Percentiles rank a stretch among this genome's conserved stretches.
phyloP scores from a whole-genome alignment of 2,113 vertebrate genomes.

The Tupaia tana region DNA sequence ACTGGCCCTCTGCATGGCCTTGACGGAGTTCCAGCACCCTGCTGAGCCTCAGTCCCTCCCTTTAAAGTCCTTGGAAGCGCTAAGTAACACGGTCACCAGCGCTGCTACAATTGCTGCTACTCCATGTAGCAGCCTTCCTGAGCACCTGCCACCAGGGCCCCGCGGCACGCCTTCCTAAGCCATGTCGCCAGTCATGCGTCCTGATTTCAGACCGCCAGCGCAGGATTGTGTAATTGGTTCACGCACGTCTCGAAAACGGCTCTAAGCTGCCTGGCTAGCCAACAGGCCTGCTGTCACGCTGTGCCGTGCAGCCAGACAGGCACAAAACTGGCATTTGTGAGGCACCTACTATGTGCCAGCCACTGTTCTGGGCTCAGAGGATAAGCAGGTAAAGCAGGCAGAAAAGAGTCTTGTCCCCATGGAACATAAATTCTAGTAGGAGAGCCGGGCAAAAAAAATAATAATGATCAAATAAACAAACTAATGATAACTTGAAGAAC shows the following conservation, averaged over 20 bases:
- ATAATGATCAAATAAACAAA: no score
- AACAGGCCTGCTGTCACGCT: fast-evolving
- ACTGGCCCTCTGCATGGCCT: fast-evolving
- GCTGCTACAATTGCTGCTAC: fast-evolving
- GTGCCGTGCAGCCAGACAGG: fast-evolving
- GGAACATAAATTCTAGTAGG: neutral
- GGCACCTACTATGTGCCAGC: neutral
- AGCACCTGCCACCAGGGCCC: neutral
- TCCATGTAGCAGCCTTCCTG: neutral
- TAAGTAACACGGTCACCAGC: fast-evolving
- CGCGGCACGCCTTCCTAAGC: neutral
- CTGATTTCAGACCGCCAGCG: neutral
- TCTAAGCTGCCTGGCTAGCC: fast-evolving
- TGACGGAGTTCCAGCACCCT: fast-evolving
- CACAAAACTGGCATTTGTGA: fast-evolving
- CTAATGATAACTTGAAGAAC: no score
- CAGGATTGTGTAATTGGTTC: neutral
- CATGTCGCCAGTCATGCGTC: fast-evolving
- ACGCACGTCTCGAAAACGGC: fast-evolving
- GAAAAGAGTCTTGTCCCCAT: neutral
- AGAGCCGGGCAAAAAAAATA: no score
- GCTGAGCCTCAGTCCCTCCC: neutral
- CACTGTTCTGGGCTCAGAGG: neutral
- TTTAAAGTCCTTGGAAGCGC: fast-evolving
- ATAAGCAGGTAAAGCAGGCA: neutral